Percentiles rank a stretch among this genome's conserved stretches.
These are phyloP conservation scores for Ancistrus triradiatus DNA, from an alignment of 2,113 vertebrate genomes.

Conservation along the genomic window DNA sequence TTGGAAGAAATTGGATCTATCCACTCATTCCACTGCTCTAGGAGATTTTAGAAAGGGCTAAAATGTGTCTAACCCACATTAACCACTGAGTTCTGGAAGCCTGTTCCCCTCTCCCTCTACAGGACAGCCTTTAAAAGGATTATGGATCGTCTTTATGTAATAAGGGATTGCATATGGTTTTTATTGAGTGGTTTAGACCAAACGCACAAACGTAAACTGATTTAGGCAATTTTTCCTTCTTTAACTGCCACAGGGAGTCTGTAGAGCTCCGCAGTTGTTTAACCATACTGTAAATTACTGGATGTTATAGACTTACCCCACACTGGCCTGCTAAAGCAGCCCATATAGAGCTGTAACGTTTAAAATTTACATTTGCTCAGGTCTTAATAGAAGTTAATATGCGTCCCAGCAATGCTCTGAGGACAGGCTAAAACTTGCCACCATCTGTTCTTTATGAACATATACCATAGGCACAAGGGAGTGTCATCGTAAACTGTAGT, in stretches of 20 bases:
- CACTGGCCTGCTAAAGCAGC: background rate
- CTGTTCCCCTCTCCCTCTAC: background rate
- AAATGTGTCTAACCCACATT: background rate
- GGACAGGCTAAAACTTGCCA: background rate
- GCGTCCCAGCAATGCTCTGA: background rate
- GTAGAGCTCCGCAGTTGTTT: background rate
- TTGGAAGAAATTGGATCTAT: too few relatives aligned
- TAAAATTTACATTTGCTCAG: background rate
- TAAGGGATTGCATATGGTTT: background rate
- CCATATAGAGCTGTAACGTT: slow-evolving; percentile 7
- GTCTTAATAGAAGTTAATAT: slow-evolving; percentile 14
- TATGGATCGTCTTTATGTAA: slow-evolving; percentile 21
- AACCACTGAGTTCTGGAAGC: background rate
- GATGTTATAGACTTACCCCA: background rate
- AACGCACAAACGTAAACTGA: slow-evolving; percentile 3
- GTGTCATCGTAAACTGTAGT: background rate
- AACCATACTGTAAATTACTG: background rate
- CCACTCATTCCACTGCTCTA: too few relatives aligned
- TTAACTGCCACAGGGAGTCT: background rate
- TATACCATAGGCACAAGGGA: background rate
- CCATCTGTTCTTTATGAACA: slow-evolving; percentile 16
- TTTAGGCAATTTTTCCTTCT: background rate
- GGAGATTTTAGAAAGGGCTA: background rate
- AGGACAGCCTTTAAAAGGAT: slow-evolving; percentile 12
- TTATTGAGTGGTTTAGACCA: slow-evolving; percentile 22